A percentile compares a stretch with the other conserved stretches of the same genome.
These are phyloP conservation scores for Lordiphosa stackelbergi DNA, from an alignment of 1,140 invertebrate genomes.

Conservation along the genomic window DNA sequence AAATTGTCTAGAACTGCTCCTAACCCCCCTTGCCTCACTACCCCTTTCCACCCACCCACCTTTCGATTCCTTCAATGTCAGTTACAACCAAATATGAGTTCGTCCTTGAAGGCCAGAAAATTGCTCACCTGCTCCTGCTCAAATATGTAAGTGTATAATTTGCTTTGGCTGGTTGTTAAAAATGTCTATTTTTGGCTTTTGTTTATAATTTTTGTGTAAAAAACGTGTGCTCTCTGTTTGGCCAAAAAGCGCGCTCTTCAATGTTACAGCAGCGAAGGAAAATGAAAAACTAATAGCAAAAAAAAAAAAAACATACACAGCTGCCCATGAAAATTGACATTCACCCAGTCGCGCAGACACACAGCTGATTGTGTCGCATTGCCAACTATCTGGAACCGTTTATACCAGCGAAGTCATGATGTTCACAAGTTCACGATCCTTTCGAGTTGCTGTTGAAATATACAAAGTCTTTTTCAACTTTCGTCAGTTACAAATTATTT, in stretches of 20 bases:
- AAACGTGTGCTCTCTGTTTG: conserved; percentile 6
- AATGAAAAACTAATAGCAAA: conserved; percentile 56
- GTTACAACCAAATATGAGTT: conserved; percentile 21
- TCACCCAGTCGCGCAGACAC: not conserved
- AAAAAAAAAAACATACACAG: conserved; percentile 20
- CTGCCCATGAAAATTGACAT: conserved; percentile 13
- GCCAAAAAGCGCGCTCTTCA: conserved; percentile 18
- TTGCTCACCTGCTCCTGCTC: conserved; percentile 50
- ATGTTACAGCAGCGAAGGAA: conserved; percentile 42
- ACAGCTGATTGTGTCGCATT: conserved; percentile 17
- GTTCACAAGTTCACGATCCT: too few relatives aligned
- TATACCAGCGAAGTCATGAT: too few relatives aligned
- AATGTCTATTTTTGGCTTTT: conserved; percentile 62
- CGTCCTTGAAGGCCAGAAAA: conserved; percentile 55
- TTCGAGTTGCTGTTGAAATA: too few relatives aligned
- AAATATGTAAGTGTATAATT: conserved; percentile 21
- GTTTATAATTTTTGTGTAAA: conserved; percentile 44
- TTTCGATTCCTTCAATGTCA: conserved; percentile 32
- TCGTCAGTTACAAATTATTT: too few relatives aligned
- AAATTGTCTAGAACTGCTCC: conserved; percentile 37
- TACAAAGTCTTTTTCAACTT: too few relatives aligned
- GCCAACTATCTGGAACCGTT: too few relatives aligned
- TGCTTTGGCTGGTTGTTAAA: conserved; percentile 28
- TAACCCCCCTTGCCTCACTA: conserved; percentile 8
- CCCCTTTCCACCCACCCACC: conserved; percentile 14